A percentile compares a stretch with the other conserved stretches of the same genome.
These are phyloP conservation scores for Neodontobutis hainanensis DNA, from an alignment of 2,113 vertebrate genomes.

Conservation along the genomic window DNA sequence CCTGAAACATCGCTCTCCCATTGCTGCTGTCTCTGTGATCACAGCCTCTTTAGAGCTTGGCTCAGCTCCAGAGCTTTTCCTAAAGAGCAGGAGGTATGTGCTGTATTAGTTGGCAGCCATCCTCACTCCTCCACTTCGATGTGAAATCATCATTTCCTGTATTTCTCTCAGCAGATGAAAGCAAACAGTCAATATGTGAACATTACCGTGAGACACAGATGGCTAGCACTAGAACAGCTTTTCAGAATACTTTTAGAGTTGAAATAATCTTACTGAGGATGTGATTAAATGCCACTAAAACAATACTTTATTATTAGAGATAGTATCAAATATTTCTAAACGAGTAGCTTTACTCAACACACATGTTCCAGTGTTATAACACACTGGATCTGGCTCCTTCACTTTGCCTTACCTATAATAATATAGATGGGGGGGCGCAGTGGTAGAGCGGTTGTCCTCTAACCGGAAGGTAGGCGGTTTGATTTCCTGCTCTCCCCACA, in stretches of 20 bases:
- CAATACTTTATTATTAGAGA: no score
- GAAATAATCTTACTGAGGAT: slow-evolving; percentile 12
- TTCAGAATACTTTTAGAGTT: slow-evolving; percentile 19
- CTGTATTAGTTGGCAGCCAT: slow-evolving; percentile 31
- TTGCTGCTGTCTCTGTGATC: slow-evolving; percentile 54
- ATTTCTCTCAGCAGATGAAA: slow-evolving; percentile 31
- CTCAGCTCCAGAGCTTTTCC: slow-evolving; percentile 41
- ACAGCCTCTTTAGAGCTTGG: slow-evolving; percentile 55
- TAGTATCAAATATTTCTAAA: no score
- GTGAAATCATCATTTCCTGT: slow-evolving; percentile 21
- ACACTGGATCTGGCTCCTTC: no score
- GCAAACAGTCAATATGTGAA: slow-evolving; percentile 17
- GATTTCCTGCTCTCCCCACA: no score
- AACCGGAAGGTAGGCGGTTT: no score
- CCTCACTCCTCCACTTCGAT: slow-evolving; percentile 26
- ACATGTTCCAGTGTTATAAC: no score
- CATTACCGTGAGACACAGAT: slow-evolving; percentile 14
- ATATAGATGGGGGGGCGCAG: no score
- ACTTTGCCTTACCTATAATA: no score
- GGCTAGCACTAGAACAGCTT: slow-evolving; percentile 3
- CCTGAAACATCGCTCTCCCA: slow-evolving; percentile 47
- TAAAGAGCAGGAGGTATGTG: slow-evolving; percentile 26
- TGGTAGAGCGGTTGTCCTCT: no score
- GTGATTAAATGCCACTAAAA: neutral
- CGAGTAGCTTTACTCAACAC: no score